These are phyloP conservation scores for Psittacula echo DNA, from an alignment of 2,797 vertebrate genomes.

Conservation along the genomic window DNA sequence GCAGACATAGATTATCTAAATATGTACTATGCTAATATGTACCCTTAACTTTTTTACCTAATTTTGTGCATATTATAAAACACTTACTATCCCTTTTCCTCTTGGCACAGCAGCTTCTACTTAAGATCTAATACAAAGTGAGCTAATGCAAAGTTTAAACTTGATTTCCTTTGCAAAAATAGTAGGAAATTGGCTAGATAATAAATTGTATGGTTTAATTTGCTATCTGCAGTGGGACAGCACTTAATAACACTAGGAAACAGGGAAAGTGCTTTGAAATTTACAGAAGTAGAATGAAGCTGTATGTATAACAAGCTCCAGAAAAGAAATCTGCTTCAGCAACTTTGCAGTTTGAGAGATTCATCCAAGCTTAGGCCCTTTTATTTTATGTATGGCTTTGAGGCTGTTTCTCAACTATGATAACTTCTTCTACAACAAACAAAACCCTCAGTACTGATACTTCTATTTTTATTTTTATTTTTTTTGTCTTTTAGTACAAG, in stretches of 20 bases:
- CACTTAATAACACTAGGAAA: neutral
- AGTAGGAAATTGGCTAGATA: neutral
- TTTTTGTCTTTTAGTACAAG: neutral
- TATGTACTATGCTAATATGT: neutral
- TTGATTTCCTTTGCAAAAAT: neutral
- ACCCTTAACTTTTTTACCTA: neutral
- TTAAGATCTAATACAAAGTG: neutral
- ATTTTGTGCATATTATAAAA: neutral
- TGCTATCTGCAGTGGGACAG: neutral
- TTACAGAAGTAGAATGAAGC: neutral
- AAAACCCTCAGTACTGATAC: neutral
- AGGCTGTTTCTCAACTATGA: neutral
- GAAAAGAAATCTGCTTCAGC: neutral
- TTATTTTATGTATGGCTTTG: slow-evolving; percentile 17
- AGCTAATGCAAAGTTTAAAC: neutral
- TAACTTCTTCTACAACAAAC: neutral
- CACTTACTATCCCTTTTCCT: neutral
- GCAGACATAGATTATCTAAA: neutral
- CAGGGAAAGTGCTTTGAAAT: neutral
- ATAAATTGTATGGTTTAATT: neutral
- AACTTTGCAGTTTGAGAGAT: neutral
- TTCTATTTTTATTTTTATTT: neutral
- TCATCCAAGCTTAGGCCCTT: neutral
- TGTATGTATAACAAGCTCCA: slow-evolving; percentile 10
- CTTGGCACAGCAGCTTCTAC: neutral